Percentiles rank a stretch among this genome's conserved stretches.
Evolutionary conservation across 1,140 invertebrate genomes (phyloP).

Genomic region (Bactericera cockerelli): DNA sequence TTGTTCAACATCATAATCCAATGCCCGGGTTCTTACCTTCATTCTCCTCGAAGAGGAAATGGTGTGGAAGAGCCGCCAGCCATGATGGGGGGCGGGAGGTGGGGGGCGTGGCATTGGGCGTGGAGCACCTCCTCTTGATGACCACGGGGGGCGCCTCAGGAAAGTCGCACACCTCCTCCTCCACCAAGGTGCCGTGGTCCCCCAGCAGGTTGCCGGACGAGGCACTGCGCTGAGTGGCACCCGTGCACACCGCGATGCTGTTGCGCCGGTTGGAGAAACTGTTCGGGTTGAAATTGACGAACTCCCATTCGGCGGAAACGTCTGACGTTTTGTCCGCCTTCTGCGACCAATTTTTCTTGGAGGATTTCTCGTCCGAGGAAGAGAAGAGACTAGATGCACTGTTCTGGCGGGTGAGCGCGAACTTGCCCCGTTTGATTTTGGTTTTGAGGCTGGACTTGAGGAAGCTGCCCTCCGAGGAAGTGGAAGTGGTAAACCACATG

Average conservation of each 20-base stretch:
- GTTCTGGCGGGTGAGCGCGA: constrained; percentile 22
- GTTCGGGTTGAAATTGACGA: constrained; percentile 30
- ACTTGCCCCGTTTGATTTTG: constrained; percentile 28
- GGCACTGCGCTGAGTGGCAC: constrained; percentile 13
- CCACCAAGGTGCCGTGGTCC: background rate
- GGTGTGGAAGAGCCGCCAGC: constrained; percentile 20
- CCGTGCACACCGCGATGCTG: constrained; percentile 10
- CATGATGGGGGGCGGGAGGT: constrained; percentile 20
- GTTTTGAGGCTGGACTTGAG: constrained; percentile 31
- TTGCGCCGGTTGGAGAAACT: constrained; percentile 22
- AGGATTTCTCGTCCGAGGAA: background rate
- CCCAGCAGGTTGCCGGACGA: background rate
- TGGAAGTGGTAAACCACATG: constrained; percentile 27
- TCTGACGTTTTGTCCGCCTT: background rate
- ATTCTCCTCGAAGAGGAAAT: constrained; percentile 20
- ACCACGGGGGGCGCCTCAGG: background rate
- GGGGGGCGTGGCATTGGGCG: constrained; percentile 16
- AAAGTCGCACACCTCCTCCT: constrained; percentile 8
- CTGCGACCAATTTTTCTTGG: constrained; percentile 9
- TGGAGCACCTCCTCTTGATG: background rate
- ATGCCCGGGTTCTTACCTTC: constrained; percentile 17
- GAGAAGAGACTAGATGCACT: background rate
- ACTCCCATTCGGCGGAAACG: constrained; percentile 28
- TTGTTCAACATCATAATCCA: too few species aligned
- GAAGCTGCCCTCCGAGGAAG: constrained; percentile 17